These are phyloP conservation scores for Lysandra coridon DNA, from an alignment of 2,888 invertebrate species.

Conservation along the genomic window DNA sequence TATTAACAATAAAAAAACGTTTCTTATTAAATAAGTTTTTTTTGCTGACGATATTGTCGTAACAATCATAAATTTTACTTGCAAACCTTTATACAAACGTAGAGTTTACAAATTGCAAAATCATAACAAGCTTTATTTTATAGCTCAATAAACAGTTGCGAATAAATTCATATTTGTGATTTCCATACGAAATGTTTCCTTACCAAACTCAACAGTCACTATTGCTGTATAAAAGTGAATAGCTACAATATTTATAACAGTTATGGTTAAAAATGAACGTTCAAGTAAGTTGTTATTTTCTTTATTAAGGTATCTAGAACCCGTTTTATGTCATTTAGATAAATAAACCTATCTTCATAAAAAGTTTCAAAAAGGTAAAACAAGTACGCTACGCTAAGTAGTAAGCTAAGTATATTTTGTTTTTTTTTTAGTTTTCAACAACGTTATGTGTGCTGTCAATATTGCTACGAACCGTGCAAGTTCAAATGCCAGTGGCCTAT, in stretches of 20 bases:
- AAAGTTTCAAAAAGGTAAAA: background rate
- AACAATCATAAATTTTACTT: background rate
- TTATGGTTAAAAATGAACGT: background rate
- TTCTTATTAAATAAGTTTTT: too few species aligned
- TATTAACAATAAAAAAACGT: too few species aligned
- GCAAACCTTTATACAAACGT: background rate
- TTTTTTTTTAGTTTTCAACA: background rate
- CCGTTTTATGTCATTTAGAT: too few species aligned
- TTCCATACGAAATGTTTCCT: background rate
- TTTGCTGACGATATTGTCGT: background rate
- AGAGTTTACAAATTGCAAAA: background rate
- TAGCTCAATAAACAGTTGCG: background rate
- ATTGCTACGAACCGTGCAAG: background rate
- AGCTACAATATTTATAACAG: background rate
- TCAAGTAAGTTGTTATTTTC: background rate
- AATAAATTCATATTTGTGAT: background rate
- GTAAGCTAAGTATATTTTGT: background rate
- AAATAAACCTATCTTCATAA: too few species aligned
- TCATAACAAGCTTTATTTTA: background rate
- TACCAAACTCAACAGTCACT: background rate
- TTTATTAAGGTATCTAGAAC: background rate
- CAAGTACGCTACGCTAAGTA: too few species aligned
- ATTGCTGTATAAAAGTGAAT: background rate
- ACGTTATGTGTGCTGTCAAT: background rate
- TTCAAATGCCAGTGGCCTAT: background rate